Evolutionary conservation across 2,113 vertebrate species (phyloP), one percentile per base, ranked within the genome.

Genomic region (Anhinga rufa): DNA sequence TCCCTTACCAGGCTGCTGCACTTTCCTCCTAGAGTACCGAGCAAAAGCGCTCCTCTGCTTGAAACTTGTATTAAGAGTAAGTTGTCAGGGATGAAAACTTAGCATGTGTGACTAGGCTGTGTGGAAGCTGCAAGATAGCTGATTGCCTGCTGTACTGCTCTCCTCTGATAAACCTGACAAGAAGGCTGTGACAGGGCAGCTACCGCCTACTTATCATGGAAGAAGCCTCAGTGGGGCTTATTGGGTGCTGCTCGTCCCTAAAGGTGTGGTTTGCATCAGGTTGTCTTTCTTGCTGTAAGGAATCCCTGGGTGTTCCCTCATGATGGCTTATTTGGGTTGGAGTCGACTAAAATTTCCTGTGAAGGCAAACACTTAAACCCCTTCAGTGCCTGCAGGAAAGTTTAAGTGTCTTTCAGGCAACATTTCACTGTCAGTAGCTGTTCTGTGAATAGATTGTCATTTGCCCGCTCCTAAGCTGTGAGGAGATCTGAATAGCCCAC

Each of bases 21-120:
- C 34, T 40, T 31, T 5, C 14, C 10, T 29, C 1, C 20, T 6
- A 3, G 26, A 8, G 12, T 12, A 1, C 0, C 2, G 55, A 14
- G 55, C 18, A 7, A 17, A 80, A 81, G 21, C 1, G 4, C 24
- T 36, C 68, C 77, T 38, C 58, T 48, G 57, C 66, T 58, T 26
- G 57, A 13, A 58, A 11, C 25, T 38, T 32, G 55, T 10, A 0
- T 71, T 87, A n/a, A 40, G 70, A 44, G 34, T 21, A 13, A 28
- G 36, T 26, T 72, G 26, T 26, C 10, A 8, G 61, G 57, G 14
- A 5, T 80, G 58, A 8, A 14, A 65, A 40, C 14, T 7, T 19
- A 1, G 36, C 0, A 1, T 10, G 26, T 10, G 54, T 3, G 1
- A 4, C 4, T 6, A 7, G 44, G 22, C 52, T 10, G 74, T 5